Evolutionary conservation across 2,888 invertebrate genomes (phyloP).

Genomic region (Acrobasis repandana): DNA sequence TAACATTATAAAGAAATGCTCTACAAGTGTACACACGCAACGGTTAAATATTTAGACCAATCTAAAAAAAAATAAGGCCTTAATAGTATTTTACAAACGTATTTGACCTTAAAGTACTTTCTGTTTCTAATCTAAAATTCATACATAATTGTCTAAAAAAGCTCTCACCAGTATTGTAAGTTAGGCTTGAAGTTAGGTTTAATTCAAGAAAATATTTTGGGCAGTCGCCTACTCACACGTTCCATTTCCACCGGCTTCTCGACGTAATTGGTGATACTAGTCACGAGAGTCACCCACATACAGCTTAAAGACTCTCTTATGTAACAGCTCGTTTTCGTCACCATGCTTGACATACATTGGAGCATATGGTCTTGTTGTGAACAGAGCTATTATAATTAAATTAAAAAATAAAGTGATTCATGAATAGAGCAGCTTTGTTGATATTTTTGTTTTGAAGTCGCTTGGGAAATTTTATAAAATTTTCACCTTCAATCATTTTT

Average conservation of each 20-base stretch:
- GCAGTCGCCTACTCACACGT: slow-evolving; percentile 16
- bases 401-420: too few relatives aligned
- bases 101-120: too few relatives aligned
- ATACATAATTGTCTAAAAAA: too few relatives aligned
- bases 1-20: background rate
- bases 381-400: background rate
- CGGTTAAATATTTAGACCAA: too few relatives aligned
- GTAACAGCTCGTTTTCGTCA: slow-evolving; percentile 21
- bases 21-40: background rate
- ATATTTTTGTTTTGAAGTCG: too few relatives aligned
- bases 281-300: slow-evolving; percentile 18
- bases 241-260: slow-evolving; percentile 11
- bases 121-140: too few relatives aligned
- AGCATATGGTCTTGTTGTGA: background rate
- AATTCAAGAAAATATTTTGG: slow-evolving; percentile 2
- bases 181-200: background rate
- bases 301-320: slow-evolving; percentile 20
- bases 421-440: too few relatives aligned
- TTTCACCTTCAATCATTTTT: too few relatives aligned
- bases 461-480: too few relatives aligned
- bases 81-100: too few relatives aligned
- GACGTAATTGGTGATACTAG: slow-evolving; percentile 16
- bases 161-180: background rate
- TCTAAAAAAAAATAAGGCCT: too few relatives aligned
- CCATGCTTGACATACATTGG: slow-evolving; percentile 18